phyloP scores from a whole-genome alignment of 2,797 vertebrate genomes.

The Sebastolobus alascanus region DNA sequence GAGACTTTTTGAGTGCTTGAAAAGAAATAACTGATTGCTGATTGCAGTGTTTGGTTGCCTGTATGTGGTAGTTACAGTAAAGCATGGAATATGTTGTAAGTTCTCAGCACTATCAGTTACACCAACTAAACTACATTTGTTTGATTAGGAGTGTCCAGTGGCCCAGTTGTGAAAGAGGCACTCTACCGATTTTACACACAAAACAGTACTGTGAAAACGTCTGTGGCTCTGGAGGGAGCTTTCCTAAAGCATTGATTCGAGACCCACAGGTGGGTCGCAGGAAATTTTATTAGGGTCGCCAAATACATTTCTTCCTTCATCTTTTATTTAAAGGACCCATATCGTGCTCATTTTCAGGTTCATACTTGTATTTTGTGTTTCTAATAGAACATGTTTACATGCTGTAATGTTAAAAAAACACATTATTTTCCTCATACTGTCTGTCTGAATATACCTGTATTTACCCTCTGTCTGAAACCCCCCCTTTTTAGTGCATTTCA shows the following conservation, averaged over 20 bases:
- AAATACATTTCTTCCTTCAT: too few species aligned
- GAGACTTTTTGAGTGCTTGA: constrained; percentile 1
- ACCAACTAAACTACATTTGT: constrained; percentile 3
- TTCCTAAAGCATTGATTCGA: neutral
- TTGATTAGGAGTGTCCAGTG: constrained; percentile 3
- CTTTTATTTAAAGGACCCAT: too few species aligned
- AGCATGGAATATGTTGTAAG: neutral
- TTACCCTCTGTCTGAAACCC: too few species aligned
- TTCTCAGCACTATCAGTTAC: neutral
- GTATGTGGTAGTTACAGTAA: neutral
- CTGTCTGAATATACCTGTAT: too few species aligned
- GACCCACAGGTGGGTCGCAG: neutral
- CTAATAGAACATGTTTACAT: too few species aligned
- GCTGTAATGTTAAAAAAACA: too few species aligned
- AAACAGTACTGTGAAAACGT: neutral
- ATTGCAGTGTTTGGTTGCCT: constrained; percentile 23
- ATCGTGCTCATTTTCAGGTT: too few species aligned
- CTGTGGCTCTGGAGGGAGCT: neutral
- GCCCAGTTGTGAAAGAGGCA: neutral
- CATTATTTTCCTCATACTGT: too few species aligned
- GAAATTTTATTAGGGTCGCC: too few species aligned
- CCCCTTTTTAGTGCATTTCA: too few species aligned
- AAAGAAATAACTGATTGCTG: constrained; percentile 38
- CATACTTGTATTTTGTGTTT: too few species aligned
- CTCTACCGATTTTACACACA: neutral